phyloP scores from a whole-genome alignment of 2,113 vertebrate species.

The Pterophyllum scalare region DNA sequence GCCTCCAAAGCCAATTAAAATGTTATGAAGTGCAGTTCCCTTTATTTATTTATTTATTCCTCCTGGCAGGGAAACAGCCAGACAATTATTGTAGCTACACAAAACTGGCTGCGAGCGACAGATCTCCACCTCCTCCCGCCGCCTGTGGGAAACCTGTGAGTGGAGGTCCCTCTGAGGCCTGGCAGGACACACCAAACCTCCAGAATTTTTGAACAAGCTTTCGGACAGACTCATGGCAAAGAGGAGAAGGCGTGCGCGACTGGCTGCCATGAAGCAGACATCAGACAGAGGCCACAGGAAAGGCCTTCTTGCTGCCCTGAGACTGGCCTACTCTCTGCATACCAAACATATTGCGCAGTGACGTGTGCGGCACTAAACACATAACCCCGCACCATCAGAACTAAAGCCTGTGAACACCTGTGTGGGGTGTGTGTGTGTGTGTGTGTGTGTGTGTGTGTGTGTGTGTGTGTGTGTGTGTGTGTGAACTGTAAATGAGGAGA shows the following conservation, averaged over 20 bases:
- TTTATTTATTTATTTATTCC: constrained; percentile 77
- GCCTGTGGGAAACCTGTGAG: constrained; percentile 59
- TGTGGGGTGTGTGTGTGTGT: no score
- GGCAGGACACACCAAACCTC: constrained; percentile 43
- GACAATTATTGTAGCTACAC: constrained; percentile 74
- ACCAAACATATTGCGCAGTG: constrained; percentile 63
- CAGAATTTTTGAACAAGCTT: constrained; percentile 34
- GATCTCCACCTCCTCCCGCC: constrained; percentile 41
- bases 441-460: neutral
- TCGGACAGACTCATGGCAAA: constrained; percentile 39
- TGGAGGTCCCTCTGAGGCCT: constrained; percentile 55
- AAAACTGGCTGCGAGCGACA: constrained; percentile 51
- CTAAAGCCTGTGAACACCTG: constrained; percentile 52
- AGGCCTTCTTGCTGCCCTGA: constrained; percentile 42
- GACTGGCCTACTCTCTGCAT: constrained; percentile 50
- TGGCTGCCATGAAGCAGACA: constrained; percentile 50
- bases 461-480: neutral
- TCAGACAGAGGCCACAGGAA: constrained; percentile 62
- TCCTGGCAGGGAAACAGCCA: constrained; percentile 65
- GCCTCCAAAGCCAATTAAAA: constrained; percentile 79
- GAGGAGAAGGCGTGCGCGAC: constrained; percentile 5
- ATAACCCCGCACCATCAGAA: constrained; percentile 53
- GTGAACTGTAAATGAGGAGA: constrained; percentile 36
- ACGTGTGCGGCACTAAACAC: constrained; percentile 55
- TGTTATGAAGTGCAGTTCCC: constrained; percentile 74